Conservation (phyloP, 2,888 invertebrate species). For the Cheilosia soror region DNA sequence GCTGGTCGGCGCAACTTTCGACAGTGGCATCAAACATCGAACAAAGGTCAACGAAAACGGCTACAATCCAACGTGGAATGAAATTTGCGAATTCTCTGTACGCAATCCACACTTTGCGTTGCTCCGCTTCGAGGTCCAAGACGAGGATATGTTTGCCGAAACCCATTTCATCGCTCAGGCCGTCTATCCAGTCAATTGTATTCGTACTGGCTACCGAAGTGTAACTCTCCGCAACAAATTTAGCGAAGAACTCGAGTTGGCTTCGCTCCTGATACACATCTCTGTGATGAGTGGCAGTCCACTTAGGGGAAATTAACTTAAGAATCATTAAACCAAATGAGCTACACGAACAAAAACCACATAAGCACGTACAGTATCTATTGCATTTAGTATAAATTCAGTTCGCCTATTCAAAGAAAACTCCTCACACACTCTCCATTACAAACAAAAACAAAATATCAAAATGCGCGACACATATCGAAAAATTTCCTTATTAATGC, state of each 20-base stretch:
- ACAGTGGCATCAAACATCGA: slow-evolving; percentile 91
- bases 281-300: slow-evolving; percentile 84
- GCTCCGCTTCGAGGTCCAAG: slow-evolving; percentile 94
- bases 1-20: slow-evolving; percentile 94
- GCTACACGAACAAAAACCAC: slow-evolving; percentile 43
- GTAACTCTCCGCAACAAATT: slow-evolving; percentile 94
- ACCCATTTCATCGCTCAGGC: slow-evolving; percentile 98
- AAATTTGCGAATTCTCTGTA: slow-evolving; percentile 92
- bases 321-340: slow-evolving; percentile 26
- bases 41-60: slow-evolving; percentile 97
- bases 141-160: slow-evolving; percentile 99
- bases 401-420: not conserved
- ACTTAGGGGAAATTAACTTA: slow-evolving; percentile 37
- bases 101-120: slow-evolving; percentile 93
- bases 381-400: slow-evolving; percentile 41
- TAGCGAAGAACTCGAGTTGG: slow-evolving; percentile 96
- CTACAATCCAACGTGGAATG: slow-evolving; percentile 96
- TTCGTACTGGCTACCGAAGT: slow-evolving; percentile 95
- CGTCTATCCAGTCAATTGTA: slow-evolving; percentile 92
- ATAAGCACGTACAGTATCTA: slow-evolving; percentile 31
- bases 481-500: slow-evolving; percentile 52
- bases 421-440: slow-evolving; percentile 29
- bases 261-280: slow-evolving; percentile 93
- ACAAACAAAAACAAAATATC: not conserved
- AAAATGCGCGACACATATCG: slow-evolving; percentile 16